Conservation (phyloP, 2,888 invertebrate genomes). For the Phrixothrix hirtus region DNA sequence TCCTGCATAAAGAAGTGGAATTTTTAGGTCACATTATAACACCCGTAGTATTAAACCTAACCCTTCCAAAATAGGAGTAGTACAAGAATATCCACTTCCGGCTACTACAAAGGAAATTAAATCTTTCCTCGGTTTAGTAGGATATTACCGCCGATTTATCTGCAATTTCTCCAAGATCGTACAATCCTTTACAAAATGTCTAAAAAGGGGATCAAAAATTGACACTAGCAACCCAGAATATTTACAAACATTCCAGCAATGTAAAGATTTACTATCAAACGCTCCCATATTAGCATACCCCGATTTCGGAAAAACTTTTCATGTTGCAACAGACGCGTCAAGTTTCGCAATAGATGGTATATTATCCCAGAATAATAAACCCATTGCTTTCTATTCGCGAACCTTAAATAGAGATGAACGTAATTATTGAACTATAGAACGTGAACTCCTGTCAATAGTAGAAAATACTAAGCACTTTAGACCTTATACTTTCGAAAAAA, state of each 20-base stretch:
- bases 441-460: not conserved
- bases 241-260: not conserved
- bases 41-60: conserved; percentile 32
- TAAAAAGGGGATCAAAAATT: not conserved
- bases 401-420: not conserved
- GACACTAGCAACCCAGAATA: not conserved
- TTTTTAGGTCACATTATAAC: conserved; percentile 23
- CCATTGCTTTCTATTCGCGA: not conserved
- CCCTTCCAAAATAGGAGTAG: conserved; percentile 14
- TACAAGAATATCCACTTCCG: conserved; percentile 22
- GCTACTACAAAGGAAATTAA: conserved; percentile 27
- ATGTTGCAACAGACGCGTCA: not conserved
- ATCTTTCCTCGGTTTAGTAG: conserved; percentile 17
- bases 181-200: not conserved
- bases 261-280: not conserved
- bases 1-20: conserved; percentile 10
- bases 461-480: not conserved
- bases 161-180: not conserved
- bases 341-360: too few species aligned
- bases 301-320: not conserved
- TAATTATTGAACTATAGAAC: not conserved
- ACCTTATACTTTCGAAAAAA: not conserved
- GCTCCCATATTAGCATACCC: conserved; percentile 1
- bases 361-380: too few species aligned
- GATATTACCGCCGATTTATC: not conserved